Base-by-base conservation (phyloP, 1,140 invertebrate genomes). In the Drosophila simulans region DNA sequence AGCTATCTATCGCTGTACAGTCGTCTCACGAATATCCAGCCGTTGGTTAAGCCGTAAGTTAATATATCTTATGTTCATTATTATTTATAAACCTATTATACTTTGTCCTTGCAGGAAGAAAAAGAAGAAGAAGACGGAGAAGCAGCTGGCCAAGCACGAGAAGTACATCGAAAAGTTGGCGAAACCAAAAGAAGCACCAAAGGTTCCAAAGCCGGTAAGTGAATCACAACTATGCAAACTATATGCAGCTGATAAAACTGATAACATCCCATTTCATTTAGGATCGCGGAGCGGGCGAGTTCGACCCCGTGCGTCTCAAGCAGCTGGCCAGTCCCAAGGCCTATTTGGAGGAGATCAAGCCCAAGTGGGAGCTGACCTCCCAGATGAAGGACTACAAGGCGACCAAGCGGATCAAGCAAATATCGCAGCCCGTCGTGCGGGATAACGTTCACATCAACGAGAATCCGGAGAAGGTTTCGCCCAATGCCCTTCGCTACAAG, bases 1-100 rank as follows among this genome's bases (percentile, higher is more conserved):
- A 91, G 90, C 62, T 79, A 81, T 22, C 8, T 91, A 12, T 91
- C 90, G 1, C 45, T 91, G 12, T 91, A 91, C 49, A 91, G 85
- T 63, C 90, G 90, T 1, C 48, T 91, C 22, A 45, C 49, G n/a
- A 91, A 91, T 43, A 5, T 42, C 42, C 74, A 86, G 57, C 88
- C 88, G 0, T 11, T 77, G 7, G 43, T 57, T 8, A 69, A 75
- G 25, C 80, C 77, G 88, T 91, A 56, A 75, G 77, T 66, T 52
- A 4, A 0, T 35, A 48, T 45, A 22, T 7, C 25, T 22, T 15
- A 20, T 34, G 34, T 20, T 34, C n/a, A 53, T 13, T 11, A 8
- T 51, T 40, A 1, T 20, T 43, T 10, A 20, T 43, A 3, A 22
- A 22, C 20, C 20, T 3, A 22, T 22, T 22, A 22, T 22, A 0